Conservation (phyloP, 2,113 vertebrate genomes). For the Pluvianellus socialis region DNA sequence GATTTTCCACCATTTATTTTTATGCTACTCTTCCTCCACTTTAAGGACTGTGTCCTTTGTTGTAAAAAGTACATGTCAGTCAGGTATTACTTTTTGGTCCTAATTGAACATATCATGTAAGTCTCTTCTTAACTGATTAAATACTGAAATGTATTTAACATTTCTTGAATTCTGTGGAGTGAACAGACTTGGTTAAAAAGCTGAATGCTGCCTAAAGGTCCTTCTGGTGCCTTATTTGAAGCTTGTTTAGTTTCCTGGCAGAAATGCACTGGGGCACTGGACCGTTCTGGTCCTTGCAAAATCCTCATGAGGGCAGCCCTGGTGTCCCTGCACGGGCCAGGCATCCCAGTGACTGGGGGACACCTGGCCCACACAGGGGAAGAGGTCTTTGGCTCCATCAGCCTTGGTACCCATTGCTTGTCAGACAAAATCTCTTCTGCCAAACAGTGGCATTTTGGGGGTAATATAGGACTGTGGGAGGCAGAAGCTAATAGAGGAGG, state of each 20-base stretch:
- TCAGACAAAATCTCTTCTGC: background rate
- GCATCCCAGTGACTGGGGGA: background rate
- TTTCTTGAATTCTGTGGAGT: background rate
- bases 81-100: background rate
- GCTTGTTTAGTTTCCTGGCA: background rate
- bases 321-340: background rate
- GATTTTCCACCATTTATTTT: background rate
- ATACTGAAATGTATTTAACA: background rate
- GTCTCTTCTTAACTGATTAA: background rate
- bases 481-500: background rate
- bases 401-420: fast-evolving
- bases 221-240: background rate
- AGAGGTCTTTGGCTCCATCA: background rate
- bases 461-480: background rate
- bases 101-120: background rate
- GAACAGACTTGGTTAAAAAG: background rate
- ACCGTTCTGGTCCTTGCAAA: background rate
- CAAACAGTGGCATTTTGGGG: background rate
- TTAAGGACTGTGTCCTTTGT: background rate
- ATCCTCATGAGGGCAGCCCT: fast-evolving
- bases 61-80: background rate
- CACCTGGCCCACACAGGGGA: fast-evolving
- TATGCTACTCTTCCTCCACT: background rate
- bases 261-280: background rate
- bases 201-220: background rate